Evolutionary conservation across 2,113 vertebrate genomes (phyloP).

Genomic region (Ictalurus punctatus): DNA sequence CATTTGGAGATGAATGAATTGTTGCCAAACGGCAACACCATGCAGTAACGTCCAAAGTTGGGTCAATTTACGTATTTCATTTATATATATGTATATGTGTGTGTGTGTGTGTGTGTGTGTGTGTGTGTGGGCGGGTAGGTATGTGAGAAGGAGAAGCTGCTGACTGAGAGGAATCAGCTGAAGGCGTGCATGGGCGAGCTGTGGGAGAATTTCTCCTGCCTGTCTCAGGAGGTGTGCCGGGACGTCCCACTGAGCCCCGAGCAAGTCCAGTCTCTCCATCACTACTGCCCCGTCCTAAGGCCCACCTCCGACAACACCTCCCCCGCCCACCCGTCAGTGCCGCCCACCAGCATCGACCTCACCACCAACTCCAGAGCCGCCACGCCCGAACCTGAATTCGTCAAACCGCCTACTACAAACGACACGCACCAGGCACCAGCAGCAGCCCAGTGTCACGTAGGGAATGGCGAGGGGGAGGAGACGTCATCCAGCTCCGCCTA

Average conservation of each 20-base stretch:
- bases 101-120: slow-evolving; percentile 26
- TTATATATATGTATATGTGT: slow-evolving; percentile 27
- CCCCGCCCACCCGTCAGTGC: slow-evolving; percentile 64
- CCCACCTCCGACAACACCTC: slow-evolving; percentile 73
- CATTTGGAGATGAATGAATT: no score
- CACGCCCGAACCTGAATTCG: slow-evolving; percentile 80
- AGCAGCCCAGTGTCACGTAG: slow-evolving; percentile 60
- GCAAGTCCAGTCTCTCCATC: slow-evolving; percentile 93
- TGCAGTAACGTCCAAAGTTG: not conserved
- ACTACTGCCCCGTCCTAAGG: slow-evolving; percentile 91
- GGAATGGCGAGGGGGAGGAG: slow-evolving; percentile 69
- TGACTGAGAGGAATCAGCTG: slow-evolving; percentile 96
- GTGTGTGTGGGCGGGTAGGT: slow-evolving; percentile 74
- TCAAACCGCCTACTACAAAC: slow-evolving; percentile 74
- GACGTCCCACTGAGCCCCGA: slow-evolving; percentile 94
- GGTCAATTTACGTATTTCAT: no score
- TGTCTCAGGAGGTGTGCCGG: slow-evolving; percentile 97
- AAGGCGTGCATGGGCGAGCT: slow-evolving; percentile 98
- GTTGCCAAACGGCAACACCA: no score
- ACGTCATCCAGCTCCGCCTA: slow-evolving; percentile 74
- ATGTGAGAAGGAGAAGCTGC: slow-evolving; percentile 94
- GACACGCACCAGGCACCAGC: slow-evolving; percentile 81
- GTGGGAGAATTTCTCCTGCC: slow-evolving; percentile 97
- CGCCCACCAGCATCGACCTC: slow-evolving; percentile 76
- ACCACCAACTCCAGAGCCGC: slow-evolving; percentile 69